phyloP scores from a whole-genome alignment of 2,797 vertebrate genomes.

The Diglossa cyanea region DNA sequence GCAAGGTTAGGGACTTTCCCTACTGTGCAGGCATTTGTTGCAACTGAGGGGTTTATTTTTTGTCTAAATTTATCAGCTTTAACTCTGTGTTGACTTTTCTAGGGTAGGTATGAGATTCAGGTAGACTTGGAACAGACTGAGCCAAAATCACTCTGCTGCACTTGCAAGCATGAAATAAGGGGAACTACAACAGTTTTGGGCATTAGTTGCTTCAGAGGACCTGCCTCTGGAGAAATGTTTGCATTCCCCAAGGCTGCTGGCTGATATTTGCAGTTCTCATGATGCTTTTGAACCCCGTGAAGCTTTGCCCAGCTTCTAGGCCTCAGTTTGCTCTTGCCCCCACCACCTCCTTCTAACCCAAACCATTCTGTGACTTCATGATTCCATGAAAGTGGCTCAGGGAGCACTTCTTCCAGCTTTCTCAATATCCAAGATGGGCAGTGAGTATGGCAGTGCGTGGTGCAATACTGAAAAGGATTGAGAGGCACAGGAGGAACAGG shows the following conservation, averaged over 20 bases:
- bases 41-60: neutral
- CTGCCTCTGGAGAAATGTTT: neutral
- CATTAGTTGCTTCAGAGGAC: neutral
- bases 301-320: neutral
- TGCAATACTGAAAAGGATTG: neutral
- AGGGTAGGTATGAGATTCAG: neutral
- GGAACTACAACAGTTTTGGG: neutral
- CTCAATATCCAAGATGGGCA: neutral
- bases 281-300: fast-evolving
- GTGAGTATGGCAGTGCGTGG: fast-evolving
- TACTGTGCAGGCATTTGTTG: neutral
- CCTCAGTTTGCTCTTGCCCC: neutral
- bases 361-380: neutral
- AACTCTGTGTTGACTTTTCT: neutral
- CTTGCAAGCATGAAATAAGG: neutral
- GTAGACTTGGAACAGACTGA: neutral
- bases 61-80: neutral
- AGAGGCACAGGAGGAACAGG: neutral
- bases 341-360: neutral
- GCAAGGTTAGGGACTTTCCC: neutral
- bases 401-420: neutral
- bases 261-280: fast-evolving
- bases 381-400: neutral
- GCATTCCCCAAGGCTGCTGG: neutral
- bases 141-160: neutral